Evolutionary conservation across 2,888 invertebrate genomes (phyloP).

Genomic region (Habroteleia sp.): DNA sequence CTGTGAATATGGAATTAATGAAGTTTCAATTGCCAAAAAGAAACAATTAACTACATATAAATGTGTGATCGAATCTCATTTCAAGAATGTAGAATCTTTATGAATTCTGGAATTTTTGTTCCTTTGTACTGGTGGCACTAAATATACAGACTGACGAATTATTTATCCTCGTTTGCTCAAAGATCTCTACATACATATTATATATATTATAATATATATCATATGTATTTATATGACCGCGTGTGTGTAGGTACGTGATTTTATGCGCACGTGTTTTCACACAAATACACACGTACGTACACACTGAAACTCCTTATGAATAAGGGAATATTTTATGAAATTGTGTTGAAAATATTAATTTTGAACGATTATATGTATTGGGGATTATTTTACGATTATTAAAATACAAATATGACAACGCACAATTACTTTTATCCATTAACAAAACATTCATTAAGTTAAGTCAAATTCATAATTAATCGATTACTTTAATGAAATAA

Average conservation of each 20-base stretch:
- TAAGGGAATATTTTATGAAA: too few species aligned
- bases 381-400: too few species aligned
- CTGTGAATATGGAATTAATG: too few species aligned
- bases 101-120: constrained; percentile 48
- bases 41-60: constrained; percentile 34
- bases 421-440: too few species aligned
- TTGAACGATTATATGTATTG: too few species aligned
- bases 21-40: too few species aligned
- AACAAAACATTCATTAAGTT: too few species aligned
- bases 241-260: background rate
- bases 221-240: constrained; percentile 21
- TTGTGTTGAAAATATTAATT: too few species aligned
- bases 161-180: constrained; percentile 51
- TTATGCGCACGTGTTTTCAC: background rate
- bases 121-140: constrained; percentile 58
- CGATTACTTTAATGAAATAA: too few species aligned
- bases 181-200: constrained; percentile 41
- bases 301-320: too few species aligned
- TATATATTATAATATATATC: constrained; percentile 11
- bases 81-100: constrained; percentile 44
- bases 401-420: too few species aligned
- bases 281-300: constrained; percentile 13
- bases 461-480: too few species aligned
- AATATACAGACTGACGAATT: constrained; percentile 54
- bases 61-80: constrained; percentile 57